A percentile compares a stretch with the other conserved stretches of the same genome.
Evolutionary conservation across 2,888 invertebrate genomes (phyloP).

Genomic region (Podotricha telesiphe): DNA sequence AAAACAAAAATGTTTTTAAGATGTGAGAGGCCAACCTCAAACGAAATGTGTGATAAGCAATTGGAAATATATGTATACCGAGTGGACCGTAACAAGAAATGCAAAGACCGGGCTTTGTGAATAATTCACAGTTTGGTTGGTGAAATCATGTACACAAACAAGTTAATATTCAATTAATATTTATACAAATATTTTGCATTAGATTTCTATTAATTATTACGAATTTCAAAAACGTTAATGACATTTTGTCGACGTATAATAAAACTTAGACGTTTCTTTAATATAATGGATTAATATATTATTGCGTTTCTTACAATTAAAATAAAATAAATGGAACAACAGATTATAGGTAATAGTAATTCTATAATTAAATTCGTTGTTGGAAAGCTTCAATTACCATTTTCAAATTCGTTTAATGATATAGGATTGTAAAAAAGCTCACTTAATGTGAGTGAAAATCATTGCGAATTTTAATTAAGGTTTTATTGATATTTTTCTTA

Average conservation of each 20-base stretch:
- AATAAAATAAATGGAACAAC: not conserved
- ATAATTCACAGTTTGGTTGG: conserved; percentile 72
- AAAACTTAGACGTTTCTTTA: no score
- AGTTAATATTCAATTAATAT: conserved; percentile 74
- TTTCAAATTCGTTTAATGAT: not conserved
- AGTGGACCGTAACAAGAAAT: conserved; percentile 15
- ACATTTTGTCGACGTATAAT: no score
- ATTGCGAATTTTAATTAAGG: not conserved
- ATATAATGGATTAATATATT: no score
- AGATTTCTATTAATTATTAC: no score
- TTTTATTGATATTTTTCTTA: no score
- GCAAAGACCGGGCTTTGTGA: conserved; percentile 54
- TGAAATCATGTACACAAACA: conserved; percentile 71
- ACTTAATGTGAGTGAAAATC: not conserved
- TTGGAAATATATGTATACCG: conserved; percentile 26
- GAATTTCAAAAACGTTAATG: no score
- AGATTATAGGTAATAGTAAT: not conserved
- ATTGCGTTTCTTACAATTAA: not conserved
- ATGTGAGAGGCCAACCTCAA: not conserved
- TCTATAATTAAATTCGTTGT: not conserved
- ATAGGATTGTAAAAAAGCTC: not conserved
- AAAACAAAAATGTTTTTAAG: conserved; percentile 4
- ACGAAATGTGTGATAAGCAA: conserved; percentile 27
- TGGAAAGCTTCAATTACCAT: not conserved
- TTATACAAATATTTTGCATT: conserved; percentile 59